Base-by-base conservation (phyloP, 92 coral and sea anemone species). In the Diadumene lineata region DNA sequence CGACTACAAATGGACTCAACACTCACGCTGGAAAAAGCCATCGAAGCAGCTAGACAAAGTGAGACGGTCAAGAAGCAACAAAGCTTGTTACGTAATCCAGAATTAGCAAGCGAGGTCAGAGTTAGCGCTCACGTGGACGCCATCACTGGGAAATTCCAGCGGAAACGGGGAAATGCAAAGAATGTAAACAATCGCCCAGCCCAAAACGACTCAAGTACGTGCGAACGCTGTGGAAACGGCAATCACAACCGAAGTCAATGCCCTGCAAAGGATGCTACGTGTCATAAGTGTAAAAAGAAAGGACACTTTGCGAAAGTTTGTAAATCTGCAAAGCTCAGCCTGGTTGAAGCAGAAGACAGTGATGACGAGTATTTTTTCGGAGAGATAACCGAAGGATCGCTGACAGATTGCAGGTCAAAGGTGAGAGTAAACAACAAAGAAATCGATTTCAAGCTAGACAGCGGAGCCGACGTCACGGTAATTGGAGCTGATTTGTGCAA, bases 1-100 rank as follows among this genome's bases (percentile, higher is more conserved):
- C 58, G 72, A 24, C 58, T 80, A 25, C 85, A 80, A 64, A 67
- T 80, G 4, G 85, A 80, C 46, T 60, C 84, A 6, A 60, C 58
- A 11, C 75, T 68, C 0, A 69, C 83, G 9, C 43, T 79, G 11
- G 78, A 26, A n/a, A 79, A 50, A 31, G 83, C 66, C 32, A 69
- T 31, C 38, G 22, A 60, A 25, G 29, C 43, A 11, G 74, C 81
- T 23, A 29, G 76, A 27, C 77, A 77, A 50, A 53, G 60, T 22
- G 60, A 53, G n/a, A 31, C 60, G 33, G 70, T 77, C 15, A 77
- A 64, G 24, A 66, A 77, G 43, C 82, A 77, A 27, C 82, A 77
- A 50, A 3, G 3, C 8, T 9, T 53, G n/a, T 3, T 53, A 3
- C 60, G 18, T 8, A n/a, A n/a, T n/a, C n/a, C n/a, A n/a, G n/a